phyloP scores from a whole-genome alignment of 1,140 invertebrate genomes.

The Asbolus verrucosus region DNA sequence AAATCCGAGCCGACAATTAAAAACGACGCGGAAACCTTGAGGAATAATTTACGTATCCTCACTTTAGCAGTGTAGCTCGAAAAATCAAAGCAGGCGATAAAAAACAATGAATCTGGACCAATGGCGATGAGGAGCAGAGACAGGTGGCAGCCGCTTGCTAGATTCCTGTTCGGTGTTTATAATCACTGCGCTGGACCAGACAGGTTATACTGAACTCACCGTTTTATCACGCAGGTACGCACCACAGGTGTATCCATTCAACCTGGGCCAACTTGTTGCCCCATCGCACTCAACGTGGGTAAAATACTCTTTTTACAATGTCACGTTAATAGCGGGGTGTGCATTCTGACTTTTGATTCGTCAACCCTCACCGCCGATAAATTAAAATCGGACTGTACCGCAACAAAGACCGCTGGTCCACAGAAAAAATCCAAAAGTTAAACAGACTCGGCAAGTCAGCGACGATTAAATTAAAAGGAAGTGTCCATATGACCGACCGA shows the following conservation, averaged over 20 bases:
- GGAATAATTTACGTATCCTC: slow-evolving; percentile 35
- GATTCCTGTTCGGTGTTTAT: slow-evolving; percentile 57
- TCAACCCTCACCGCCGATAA: slow-evolving; percentile 4
- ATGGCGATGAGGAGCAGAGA: slow-evolving; percentile 53
- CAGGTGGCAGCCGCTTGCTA: slow-evolving; percentile 56
- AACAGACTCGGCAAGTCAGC: too few relatives aligned
- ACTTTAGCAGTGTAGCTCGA: slow-evolving; percentile 43
- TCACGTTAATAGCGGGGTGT: slow-evolving; percentile 25
- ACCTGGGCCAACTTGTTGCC: slow-evolving; percentile 32
- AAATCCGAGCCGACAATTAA: slow-evolving; percentile 1
- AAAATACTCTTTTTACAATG: slow-evolving; percentile 23
- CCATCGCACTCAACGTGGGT: neutral
- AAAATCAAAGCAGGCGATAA: slow-evolving; percentile 46
- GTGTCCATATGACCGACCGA: too few relatives aligned
- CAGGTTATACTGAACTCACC: slow-evolving; percentile 46
- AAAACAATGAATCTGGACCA: slow-evolving; percentile 57
- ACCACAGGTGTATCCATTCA: slow-evolving; percentile 42
- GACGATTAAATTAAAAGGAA: too few relatives aligned
- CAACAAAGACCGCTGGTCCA: neutral
- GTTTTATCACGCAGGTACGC: slow-evolving; percentile 20
- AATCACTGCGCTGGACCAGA: slow-evolving; percentile 55
- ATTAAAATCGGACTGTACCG: neutral
- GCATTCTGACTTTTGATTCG: neutral
- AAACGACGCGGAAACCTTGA: slow-evolving; percentile 14
- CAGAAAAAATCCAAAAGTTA: neutral